Evolutionary conservation across 2,113 vertebrate genomes (phyloP).

Genomic region (Budorcas taxicolor): DNA sequence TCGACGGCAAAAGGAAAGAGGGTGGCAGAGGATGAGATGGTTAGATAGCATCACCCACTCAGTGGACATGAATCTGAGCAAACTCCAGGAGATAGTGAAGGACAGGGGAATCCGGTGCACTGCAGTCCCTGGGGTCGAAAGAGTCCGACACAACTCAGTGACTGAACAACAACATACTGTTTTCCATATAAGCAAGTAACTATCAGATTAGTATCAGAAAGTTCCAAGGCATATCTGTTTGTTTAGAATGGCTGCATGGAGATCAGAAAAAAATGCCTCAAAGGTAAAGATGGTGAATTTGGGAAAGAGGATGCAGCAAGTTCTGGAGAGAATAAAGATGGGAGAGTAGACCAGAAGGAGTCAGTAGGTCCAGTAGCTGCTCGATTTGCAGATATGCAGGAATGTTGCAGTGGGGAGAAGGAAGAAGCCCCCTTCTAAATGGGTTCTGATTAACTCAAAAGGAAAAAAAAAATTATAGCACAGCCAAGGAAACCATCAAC

Average conservation of each 20-base stretch:
- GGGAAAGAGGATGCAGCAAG: not conserved
- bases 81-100: not conserved
- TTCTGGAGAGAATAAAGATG: not conserved
- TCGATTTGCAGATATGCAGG: not conserved
- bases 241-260: not conserved
- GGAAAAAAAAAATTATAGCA: not conserved
- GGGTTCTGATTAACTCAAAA: not conserved
- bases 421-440: not conserved
- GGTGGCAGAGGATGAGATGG: not conserved
- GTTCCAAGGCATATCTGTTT: not conserved
- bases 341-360: not conserved
- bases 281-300: not conserved
- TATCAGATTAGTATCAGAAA: not conserved
- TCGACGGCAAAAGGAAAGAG: accelerated
- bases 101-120: not conserved
- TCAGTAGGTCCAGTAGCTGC: not conserved
- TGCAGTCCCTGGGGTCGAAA: not conserved
- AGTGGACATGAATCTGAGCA: not conserved
- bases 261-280: not conserved
- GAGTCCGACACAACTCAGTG: not conserved
- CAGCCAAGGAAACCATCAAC: not conserved
- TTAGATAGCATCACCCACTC: not conserved
- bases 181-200: not conserved
- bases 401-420: not conserved
- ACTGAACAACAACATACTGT: not conserved